phyloP scores from a whole-genome alignment of 1,140 invertebrate genomes.

The Pollicipes pollicipes region DNA sequence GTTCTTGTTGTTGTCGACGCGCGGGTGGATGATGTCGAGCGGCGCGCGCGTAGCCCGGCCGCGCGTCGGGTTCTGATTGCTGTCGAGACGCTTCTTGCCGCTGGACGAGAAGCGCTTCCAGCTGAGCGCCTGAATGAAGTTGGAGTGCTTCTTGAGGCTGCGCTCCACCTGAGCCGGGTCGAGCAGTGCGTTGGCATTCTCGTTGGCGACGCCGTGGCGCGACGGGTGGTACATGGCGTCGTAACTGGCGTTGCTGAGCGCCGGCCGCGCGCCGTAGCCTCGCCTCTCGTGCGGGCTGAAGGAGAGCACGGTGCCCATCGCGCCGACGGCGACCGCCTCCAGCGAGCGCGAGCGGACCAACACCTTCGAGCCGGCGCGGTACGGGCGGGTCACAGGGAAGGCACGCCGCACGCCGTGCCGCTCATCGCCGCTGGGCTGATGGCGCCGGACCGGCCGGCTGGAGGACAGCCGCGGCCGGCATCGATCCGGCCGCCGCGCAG shows the following conservation, averaged over 20 bases:
- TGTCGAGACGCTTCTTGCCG: conserved; percentile 49
- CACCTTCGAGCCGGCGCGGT: not conserved
- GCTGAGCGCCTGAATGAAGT: conserved; percentile 81
- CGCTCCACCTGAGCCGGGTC: conserved; percentile 87
- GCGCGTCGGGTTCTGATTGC: conserved; percentile 33
- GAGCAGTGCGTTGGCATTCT: conserved; percentile 38
- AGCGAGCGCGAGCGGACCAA: not conserved
- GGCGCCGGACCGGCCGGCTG: no score
- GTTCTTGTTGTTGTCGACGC: conserved; percentile 67
- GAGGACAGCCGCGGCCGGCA: not conserved
- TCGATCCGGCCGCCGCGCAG: not conserved
- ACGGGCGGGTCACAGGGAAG: not conserved
- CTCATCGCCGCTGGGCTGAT: not conserved
- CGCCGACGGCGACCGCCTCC: not conserved
- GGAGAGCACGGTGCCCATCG: conserved; percentile 85
- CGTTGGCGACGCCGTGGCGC: conserved; percentile 54
- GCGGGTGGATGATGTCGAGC: conserved; percentile 52
- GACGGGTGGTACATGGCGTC: conserved; percentile 48
- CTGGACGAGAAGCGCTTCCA: conserved; percentile 87
- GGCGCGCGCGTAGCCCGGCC: conserved; percentile 48
- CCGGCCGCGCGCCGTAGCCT: not conserved
- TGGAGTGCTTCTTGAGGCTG: conserved; percentile 24
- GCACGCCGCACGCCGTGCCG: no score
- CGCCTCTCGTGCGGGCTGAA: conserved; percentile 76
- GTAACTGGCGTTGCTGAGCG: not conserved